Evolutionary conservation across 1,140 invertebrate species (phyloP).

Genomic region (Lepidurus packardi): DNA sequence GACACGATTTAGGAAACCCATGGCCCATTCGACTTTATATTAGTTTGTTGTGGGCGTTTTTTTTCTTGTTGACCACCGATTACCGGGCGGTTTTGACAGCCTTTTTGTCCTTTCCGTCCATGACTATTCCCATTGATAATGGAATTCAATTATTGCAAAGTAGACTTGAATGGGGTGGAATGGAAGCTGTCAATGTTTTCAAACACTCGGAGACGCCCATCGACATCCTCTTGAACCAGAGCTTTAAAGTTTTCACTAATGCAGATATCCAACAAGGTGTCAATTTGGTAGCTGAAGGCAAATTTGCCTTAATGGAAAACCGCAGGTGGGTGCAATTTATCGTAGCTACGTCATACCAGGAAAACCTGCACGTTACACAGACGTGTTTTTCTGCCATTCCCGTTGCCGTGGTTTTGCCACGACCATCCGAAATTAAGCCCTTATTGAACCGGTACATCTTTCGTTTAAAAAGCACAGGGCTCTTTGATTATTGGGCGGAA

Average conservation of each 20-base stretch:
- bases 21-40: conserved; percentile 1
- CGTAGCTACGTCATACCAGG: not conserved
- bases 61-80: not conserved
- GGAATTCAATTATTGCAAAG: not conserved
- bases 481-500: not conserved
- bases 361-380: not conserved
- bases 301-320: not conserved
- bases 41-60: not conserved
- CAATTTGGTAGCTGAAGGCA: not conserved
- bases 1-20: not conserved
- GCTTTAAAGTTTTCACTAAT: not conserved
- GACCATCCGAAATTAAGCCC: not conserved
- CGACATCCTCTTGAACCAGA: not conserved
- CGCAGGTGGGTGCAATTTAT: not conserved
- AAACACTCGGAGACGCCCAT: not conserved
- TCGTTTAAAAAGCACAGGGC: not conserved
- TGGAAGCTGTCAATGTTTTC: not conserved
- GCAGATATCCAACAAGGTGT: not conserved
- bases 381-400: not conserved
- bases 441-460: conserved; percentile 19
- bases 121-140: not conserved
- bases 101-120: not conserved
- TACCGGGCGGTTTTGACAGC: not conserved
- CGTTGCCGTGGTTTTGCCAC: not conserved
- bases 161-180: not conserved